These are phyloP conservation scores for Conus betulinus DNA, from an alignment of 1,140 invertebrate species.

Conservation along the genomic window DNA sequence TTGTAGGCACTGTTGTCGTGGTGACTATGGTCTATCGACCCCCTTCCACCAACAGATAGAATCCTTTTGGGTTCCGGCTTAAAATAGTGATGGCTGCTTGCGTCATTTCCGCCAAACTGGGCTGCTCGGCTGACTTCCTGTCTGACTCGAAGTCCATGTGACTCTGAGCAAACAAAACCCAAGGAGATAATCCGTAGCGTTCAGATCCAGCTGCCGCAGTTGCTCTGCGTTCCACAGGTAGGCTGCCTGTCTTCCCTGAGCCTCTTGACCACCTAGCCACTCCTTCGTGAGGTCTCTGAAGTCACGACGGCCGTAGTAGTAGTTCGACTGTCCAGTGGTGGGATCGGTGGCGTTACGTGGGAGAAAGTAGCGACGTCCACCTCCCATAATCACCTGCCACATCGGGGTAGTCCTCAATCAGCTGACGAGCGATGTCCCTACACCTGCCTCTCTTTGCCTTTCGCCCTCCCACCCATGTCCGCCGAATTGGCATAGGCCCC, in stretches of 20 bases:
- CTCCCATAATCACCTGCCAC: slow-evolving; percentile 60
- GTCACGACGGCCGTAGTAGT: too few relatives aligned
- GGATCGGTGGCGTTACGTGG: slow-evolving; percentile 53
- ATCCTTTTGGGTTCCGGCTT: too few relatives aligned
- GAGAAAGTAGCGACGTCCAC: slow-evolving; percentile 56
- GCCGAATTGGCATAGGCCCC: slow-evolving; percentile 88
- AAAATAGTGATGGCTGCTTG: too few relatives aligned
- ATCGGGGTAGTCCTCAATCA: slow-evolving; percentile 52
- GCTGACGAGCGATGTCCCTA: slow-evolving; percentile 74
- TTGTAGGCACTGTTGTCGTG: slow-evolving; percentile 87
- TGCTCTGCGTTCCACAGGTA: background rate
- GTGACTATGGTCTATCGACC: slow-evolving; percentile 87
- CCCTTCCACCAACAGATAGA: slow-evolving; percentile 59
- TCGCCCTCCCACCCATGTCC: slow-evolving; percentile 75
- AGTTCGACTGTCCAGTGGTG: slow-evolving; percentile 45
- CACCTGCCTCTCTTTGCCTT: slow-evolving; percentile 60
- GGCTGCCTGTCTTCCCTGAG: background rate
- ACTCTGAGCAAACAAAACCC: slow-evolving; percentile 1
- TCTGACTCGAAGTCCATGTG: too few relatives aligned
- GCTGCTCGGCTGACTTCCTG: too few relatives aligned
- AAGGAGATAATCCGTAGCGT: background rate
- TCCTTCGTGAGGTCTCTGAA: slow-evolving; percentile 29
- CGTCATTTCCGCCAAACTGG: too few relatives aligned
- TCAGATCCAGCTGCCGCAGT: background rate
- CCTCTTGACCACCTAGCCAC: background rate